Conservation (phyloP, 2,888 invertebrate genomes). For the Gymnosoma rotundatum region DNA sequence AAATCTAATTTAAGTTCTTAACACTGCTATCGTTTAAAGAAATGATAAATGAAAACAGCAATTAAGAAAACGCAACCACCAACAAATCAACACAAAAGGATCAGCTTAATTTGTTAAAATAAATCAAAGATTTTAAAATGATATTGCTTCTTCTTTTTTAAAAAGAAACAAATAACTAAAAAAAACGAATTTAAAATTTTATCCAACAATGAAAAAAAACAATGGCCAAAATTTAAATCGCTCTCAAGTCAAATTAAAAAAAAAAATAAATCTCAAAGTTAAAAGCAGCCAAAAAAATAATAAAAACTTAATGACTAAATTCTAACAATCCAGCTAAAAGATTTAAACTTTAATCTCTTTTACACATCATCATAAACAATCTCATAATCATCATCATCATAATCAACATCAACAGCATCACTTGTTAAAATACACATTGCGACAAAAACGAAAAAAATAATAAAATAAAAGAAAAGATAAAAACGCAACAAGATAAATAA, state of each 20-base stretch:
- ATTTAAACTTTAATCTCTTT: constrained; percentile 5
- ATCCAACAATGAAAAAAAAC: background rate
- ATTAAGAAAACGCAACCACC: constrained; percentile 9
- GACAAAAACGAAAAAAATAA: too few species aligned
- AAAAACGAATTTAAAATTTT: constrained; percentile 54
- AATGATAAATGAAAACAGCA: constrained; percentile 10
- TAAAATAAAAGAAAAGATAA: background rate
- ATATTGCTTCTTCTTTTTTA: background rate
- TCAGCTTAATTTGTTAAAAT: constrained; percentile 33
- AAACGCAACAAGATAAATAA: background rate
- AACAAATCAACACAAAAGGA: background rate
- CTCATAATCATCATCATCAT: background rate
- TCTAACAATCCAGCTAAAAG: background rate
- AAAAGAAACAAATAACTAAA: background rate
- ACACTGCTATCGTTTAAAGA: background rate
- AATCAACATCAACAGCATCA: background rate
- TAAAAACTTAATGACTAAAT: constrained; percentile 26
- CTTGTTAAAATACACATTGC: background rate
- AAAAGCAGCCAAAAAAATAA: constrained; percentile 9
- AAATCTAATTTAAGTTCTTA: constrained; percentile 15
- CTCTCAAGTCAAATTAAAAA: constrained; percentile 14
- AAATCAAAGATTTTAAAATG: constrained; percentile 38
- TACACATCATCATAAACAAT: background rate
- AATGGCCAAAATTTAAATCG: constrained; percentile 36
- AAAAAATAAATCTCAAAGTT: too few species aligned